These are phyloP conservation scores for Lepidostoma basale DNA, from an alignment of 1,140 invertebrate genomes.

Conservation along the genomic window DNA sequence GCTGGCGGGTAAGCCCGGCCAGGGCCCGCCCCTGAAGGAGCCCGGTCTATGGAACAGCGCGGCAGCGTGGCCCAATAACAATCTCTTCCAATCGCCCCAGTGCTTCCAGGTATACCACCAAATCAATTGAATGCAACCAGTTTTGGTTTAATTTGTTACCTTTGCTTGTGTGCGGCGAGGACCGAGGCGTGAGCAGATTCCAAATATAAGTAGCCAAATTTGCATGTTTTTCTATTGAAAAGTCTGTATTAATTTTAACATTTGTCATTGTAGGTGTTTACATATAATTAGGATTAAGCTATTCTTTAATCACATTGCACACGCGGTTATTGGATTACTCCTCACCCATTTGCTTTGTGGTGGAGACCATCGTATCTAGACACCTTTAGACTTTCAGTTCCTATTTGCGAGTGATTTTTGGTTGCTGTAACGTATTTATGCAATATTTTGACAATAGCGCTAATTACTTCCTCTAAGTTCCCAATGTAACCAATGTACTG, in stretches of 20 bases:
- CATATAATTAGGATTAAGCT: constrained; percentile 17
- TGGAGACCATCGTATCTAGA: constrained; percentile 7
- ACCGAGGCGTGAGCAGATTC: too few relatives aligned
- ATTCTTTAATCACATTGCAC: not conserved
- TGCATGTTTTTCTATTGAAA: constrained; percentile 37
- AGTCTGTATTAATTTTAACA: constrained; percentile 32
- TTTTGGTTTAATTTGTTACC: constrained; percentile 29
- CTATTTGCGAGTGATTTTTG: constrained; percentile 37
- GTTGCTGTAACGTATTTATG: constrained; percentile 29
- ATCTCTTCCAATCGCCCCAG: constrained; percentile 57
- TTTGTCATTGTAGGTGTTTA: constrained; percentile 14
- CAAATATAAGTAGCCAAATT: constrained; percentile 38
- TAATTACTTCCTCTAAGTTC: constrained; percentile 36
- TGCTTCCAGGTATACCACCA: constrained; percentile 64
- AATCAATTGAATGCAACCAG: constrained; percentile 54
- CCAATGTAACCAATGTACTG: constrained; percentile 35
- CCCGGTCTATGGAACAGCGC: constrained; percentile 53
- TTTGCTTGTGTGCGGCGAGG: constrained; percentile 18
- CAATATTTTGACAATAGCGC: constrained; percentile 37
- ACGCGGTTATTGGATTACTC: not conserved
- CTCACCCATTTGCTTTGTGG: not conserved
- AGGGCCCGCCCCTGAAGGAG: constrained; percentile 35
- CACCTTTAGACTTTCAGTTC: constrained; percentile 28
- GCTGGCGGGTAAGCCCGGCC: constrained; percentile 51
- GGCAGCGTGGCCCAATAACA: constrained; percentile 51